These are phyloP conservation scores for Etheostoma cragini DNA, from an alignment of 2,113 vertebrate species.

Conservation along the genomic window DNA sequence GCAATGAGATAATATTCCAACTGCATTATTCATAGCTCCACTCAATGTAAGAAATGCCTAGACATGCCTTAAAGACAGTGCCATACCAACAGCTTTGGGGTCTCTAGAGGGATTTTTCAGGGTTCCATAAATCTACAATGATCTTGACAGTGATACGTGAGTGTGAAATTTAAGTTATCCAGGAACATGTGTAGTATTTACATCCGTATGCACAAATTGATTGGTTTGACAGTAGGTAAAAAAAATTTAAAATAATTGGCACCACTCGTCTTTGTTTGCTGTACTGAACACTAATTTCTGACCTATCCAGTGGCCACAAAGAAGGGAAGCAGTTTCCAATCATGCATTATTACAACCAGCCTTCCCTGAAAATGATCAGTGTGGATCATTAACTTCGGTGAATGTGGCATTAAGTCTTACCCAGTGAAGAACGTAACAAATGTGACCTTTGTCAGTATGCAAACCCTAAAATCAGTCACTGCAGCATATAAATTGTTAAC, in stretches of 20 bases:
- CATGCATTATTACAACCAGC: conserved; percentile 70
- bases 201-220: conserved; percentile 23
- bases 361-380: conserved; percentile 74
- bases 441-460: conserved; percentile 76
- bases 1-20: conserved; percentile 17
- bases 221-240: conserved; percentile 37
- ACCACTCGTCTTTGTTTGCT: conserved; percentile 52
- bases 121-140: conserved; percentile 22
- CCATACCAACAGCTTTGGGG: neutral
- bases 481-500: conserved; percentile 79
- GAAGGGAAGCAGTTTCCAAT: conserved; percentile 71
- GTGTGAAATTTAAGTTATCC: conserved; percentile 8
- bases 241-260: conserved; percentile 26
- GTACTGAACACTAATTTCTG: conserved; percentile 61
- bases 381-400: conserved; percentile 73
- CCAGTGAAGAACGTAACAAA: conserved; percentile 71
- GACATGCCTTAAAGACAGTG: conserved; percentile 13
- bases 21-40: conserved; percentile 48
- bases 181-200: conserved; percentile 3
- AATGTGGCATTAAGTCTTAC: conserved; percentile 66
- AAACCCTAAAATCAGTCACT: conserved; percentile 77
- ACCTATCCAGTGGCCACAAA: conserved; percentile 65
- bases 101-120: conserved; percentile 8
- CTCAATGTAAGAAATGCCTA: conserved; percentile 20
- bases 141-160: conserved; percentile 1